phyloP scores from a whole-genome alignment of 64 coral and sea anemone genomes.

The Orbicella faveolata region DNA sequence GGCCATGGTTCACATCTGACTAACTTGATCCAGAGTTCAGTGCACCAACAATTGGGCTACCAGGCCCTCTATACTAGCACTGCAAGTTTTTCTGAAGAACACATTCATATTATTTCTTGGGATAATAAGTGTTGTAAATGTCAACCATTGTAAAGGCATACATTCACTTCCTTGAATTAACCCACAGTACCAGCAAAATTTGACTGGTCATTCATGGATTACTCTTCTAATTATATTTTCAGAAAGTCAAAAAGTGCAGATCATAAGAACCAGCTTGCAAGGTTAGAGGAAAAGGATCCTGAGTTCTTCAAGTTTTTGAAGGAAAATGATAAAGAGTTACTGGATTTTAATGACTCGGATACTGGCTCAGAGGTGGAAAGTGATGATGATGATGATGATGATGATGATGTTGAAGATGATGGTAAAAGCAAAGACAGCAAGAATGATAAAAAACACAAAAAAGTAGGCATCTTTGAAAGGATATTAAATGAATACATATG shows the following conservation, averaged over 20 bases:
- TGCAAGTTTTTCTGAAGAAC: too few relatives aligned
- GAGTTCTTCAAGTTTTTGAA: conserved; percentile 96
- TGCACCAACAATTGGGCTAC: too few relatives aligned
- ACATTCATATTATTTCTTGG: too few relatives aligned
- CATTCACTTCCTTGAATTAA: too few relatives aligned
- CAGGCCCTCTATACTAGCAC: too few relatives aligned
- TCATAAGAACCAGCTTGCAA: conserved; percentile 81
- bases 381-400: conserved; percentile 47
- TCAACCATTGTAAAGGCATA: too few relatives aligned
- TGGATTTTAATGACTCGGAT: conserved; percentile 96
- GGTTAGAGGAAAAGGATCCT: conserved; percentile 90
- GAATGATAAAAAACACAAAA: background rate
- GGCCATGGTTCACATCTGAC: too few relatives aligned
- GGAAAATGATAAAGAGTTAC: conserved; percentile 89
- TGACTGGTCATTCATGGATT: background rate
- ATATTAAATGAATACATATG: background rate
- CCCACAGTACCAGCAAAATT: too few relatives aligned
- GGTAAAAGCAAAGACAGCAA: background rate
- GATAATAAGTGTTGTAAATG: too few relatives aligned
- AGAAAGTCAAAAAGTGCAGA: conserved; percentile 77
- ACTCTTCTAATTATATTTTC: background rate
- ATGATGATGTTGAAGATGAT: background rate
- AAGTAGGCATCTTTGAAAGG: background rate
- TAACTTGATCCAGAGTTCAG: too few relatives aligned
- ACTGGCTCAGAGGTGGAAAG: conserved; percentile 82